Conservation (phyloP, 2,888 invertebrate genomes). For the Tachina lurida region DNA sequence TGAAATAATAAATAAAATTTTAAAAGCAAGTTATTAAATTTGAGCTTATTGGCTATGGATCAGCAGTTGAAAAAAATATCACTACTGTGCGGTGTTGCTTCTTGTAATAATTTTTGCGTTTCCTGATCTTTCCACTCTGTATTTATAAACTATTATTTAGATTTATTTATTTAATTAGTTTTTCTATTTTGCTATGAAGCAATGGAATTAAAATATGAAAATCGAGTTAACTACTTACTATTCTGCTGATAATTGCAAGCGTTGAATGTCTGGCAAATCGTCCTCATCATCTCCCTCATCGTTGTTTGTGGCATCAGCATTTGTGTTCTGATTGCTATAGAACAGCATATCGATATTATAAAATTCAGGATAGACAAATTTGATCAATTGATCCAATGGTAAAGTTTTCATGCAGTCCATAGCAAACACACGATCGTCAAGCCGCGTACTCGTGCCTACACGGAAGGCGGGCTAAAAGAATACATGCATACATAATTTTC, state of each 20-base stretch:
- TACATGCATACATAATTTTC: background rate
- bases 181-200: too few species aligned
- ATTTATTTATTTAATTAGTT: too few species aligned
- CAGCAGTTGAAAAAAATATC: too few species aligned
- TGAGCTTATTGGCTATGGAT: too few species aligned
- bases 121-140: too few species aligned
- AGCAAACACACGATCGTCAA: slow-evolving; percentile 96
- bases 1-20: too few species aligned
- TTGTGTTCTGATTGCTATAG: slow-evolving; percentile 81
- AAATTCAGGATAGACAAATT: slow-evolving; percentile 94
- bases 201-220: too few species aligned
- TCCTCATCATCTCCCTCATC: slow-evolving; percentile 80
- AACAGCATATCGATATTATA: slow-evolving; percentile 92
- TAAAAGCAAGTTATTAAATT: too few species aligned
- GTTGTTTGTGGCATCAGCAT: slow-evolving; percentile 62
- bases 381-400: slow-evolving; percentile 91
- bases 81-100: too few species aligned
- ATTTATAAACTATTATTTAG: too few species aligned
- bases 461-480: slow-evolving; percentile 91
- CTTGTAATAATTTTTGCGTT: too few species aligned
- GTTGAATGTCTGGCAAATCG: slow-evolving; percentile 87
- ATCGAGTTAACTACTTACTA: slow-evolving; percentile 84
- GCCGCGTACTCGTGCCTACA: slow-evolving; percentile 91
- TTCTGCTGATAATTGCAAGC: slow-evolving; percentile 93
- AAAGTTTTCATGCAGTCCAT: slow-evolving; percentile 96